Evolutionary conservation across 2,113 vertebrate genomes (phyloP).

Genomic region (Desmodus rotundus): DNA sequence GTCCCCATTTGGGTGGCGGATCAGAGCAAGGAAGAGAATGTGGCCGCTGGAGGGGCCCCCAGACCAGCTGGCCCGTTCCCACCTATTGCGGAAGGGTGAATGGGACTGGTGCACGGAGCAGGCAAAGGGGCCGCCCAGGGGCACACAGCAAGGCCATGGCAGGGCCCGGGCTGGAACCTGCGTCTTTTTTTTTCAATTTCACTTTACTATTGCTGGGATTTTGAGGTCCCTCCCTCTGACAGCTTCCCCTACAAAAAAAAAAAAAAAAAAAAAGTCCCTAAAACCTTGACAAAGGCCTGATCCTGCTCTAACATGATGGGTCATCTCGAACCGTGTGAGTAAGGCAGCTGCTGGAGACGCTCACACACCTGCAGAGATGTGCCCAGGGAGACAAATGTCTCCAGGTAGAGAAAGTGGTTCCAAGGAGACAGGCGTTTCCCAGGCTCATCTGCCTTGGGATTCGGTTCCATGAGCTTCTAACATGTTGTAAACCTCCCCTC

Average conservation of each 20-base stretch:
- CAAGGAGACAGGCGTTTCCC: background rate
- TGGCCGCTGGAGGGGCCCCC: background rate
- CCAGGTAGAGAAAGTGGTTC: background rate
- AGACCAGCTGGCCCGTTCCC: background rate
- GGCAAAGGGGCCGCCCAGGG: background rate
- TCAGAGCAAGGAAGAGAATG: background rate
- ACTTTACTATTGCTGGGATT: background rate
- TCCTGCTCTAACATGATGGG: background rate
- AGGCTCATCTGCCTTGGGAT: background rate
- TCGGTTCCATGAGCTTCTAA: background rate
- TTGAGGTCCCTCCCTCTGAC: background rate
- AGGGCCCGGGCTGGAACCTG: background rate
- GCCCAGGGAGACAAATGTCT: background rate
- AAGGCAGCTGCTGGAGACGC: background rate
- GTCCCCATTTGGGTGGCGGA: background rate
- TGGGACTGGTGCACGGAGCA: background rate
- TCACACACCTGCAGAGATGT: background rate
- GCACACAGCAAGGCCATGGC: background rate
- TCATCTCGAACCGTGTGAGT: background rate
- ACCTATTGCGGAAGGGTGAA: background rate
- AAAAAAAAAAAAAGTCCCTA: too few species aligned
- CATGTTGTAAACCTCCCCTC: background rate
- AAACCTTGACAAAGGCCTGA: background rate
- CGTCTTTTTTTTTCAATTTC: background rate
- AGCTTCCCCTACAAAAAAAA: background rate